Conservation (phyloP, 2,888 invertebrate genomes). For the Byasa hedistus region DNA sequence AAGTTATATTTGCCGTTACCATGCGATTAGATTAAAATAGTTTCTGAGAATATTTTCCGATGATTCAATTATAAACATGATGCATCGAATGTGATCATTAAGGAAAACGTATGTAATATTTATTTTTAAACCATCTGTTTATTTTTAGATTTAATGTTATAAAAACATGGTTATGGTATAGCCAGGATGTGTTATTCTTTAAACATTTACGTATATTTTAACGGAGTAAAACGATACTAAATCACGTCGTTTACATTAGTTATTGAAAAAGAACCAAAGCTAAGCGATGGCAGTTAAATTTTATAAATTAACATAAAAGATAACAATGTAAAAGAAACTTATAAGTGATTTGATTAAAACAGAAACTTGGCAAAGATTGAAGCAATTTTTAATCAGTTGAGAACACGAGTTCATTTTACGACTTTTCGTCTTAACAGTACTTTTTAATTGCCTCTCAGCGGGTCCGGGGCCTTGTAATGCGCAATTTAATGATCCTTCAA, state of each 20-base stretch:
- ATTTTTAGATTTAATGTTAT: neutral
- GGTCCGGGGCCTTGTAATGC: constrained; percentile 66
- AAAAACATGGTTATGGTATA: neutral
- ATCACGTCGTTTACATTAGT: too few species aligned
- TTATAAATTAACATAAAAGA: constrained; percentile 19
- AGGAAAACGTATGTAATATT: constrained; percentile 16
- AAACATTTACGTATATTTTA: too few species aligned
- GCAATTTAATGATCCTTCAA: constrained; percentile 77
- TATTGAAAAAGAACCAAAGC: neutral
- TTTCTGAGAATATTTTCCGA: constrained; percentile 15
- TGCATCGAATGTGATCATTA: constrained; percentile 20
- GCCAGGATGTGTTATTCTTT: too few species aligned
- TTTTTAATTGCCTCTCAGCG: constrained; percentile 75
- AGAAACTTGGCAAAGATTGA: constrained; percentile 48
- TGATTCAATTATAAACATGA: constrained; percentile 19
- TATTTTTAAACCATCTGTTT: neutral
- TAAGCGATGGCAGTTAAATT: constrained; percentile 8
- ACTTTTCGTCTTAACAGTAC: constrained; percentile 70
- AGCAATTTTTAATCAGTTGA: constrained; percentile 74
- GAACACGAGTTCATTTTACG: constrained; percentile 75
- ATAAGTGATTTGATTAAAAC: constrained; percentile 30
- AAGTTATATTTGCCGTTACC: constrained; percentile 1
- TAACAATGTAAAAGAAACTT: constrained; percentile 27
- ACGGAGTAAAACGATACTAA: too few species aligned
- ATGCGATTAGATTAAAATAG: constrained; percentile 14